Conservation (phyloP, 2,888 invertebrate species). For the Cylloceria caligata region DNA sequence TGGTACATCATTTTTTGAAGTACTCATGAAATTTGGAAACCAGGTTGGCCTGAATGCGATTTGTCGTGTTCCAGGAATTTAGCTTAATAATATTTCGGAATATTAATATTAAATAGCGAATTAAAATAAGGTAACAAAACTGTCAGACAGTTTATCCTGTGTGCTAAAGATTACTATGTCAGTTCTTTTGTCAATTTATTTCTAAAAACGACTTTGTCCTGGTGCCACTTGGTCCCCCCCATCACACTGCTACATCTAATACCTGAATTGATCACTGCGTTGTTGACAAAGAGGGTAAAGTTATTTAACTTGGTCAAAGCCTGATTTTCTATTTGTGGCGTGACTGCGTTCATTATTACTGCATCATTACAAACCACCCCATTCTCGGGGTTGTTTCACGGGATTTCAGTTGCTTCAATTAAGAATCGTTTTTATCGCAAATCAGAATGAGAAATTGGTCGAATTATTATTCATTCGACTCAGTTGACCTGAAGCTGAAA, state of each 20-base stretch:
- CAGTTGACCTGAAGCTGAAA: too few relatives aligned
- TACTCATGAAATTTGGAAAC: too few relatives aligned
- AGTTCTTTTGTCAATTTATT: background rate
- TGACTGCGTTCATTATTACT: background rate
- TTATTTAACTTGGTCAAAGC: background rate
- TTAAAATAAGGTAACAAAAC: too few relatives aligned
- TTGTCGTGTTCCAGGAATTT: too few relatives aligned
- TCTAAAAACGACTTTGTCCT: background rate
- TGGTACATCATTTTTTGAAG: too few relatives aligned
- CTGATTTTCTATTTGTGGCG: background rate
- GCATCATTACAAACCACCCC: too few relatives aligned
- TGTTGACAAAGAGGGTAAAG: background rate
- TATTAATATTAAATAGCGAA: too few relatives aligned
- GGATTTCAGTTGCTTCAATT: background rate
- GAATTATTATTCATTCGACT: too few relatives aligned
- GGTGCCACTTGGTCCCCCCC: background rate
- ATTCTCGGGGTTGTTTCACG: background rate
- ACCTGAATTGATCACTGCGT: conserved; percentile 5
- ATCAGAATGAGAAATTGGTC: too few relatives aligned
- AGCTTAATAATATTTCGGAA: too few relatives aligned
- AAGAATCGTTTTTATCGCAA: background rate
- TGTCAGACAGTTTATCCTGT: too few relatives aligned
- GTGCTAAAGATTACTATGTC: background rate
- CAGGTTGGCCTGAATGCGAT: too few relatives aligned
- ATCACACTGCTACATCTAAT: background rate